A percentile compares a stretch with the other conserved stretches of the same genome.
Evolutionary conservation across 2,888 invertebrate genomes (phyloP).

Genomic region (Phyllotreta striolata): DNA sequence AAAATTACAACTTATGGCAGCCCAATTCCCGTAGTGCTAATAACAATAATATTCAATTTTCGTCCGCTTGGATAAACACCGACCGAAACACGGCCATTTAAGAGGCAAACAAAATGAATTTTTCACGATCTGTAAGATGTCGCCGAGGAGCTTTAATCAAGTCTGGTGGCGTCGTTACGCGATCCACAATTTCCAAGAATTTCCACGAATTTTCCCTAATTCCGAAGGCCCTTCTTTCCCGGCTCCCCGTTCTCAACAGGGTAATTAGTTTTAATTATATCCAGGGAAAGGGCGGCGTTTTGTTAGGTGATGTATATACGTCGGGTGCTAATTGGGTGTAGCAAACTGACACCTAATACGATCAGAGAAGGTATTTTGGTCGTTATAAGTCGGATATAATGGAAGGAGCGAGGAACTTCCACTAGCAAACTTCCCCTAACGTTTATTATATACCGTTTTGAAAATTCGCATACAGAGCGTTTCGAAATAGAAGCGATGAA

Average conservation of each 20-base stretch:
- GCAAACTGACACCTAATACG: slow-evolving; percentile 41
- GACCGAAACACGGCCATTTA: slow-evolving; percentile 4
- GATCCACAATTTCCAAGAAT: slow-evolving; percentile 29
- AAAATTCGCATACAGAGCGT: too few species aligned
- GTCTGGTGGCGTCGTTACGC: slow-evolving; percentile 22
- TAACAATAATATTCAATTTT: too few species aligned
- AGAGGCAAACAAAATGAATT: slow-evolving; percentile 22
- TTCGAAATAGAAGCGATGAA: too few species aligned
- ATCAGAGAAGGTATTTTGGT: slow-evolving; percentile 24
- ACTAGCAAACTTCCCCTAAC: too few species aligned
- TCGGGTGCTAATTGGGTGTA: slow-evolving; percentile 50
- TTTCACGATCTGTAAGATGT: slow-evolving; percentile 27
- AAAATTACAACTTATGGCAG: too few species aligned
- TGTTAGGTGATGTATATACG: slow-evolving; percentile 50
- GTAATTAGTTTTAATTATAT: slow-evolving; percentile 56
- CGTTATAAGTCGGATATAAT: slow-evolving; percentile 4
- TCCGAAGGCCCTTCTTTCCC: slow-evolving; percentile 41
- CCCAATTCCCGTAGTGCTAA: too few species aligned
- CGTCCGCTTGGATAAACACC: neutral
- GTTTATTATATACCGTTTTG: too few species aligned
- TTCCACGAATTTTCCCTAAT: slow-evolving; percentile 45
- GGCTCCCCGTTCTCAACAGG: slow-evolving; percentile 49
- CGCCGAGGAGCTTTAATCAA: slow-evolving; percentile 24
- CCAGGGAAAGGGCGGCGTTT: slow-evolving; percentile 42
- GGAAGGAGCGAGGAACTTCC: too few species aligned